phyloP scores from a whole-genome alignment of 2,113 vertebrate species.

The Thryonomys swinderianus region DNA sequence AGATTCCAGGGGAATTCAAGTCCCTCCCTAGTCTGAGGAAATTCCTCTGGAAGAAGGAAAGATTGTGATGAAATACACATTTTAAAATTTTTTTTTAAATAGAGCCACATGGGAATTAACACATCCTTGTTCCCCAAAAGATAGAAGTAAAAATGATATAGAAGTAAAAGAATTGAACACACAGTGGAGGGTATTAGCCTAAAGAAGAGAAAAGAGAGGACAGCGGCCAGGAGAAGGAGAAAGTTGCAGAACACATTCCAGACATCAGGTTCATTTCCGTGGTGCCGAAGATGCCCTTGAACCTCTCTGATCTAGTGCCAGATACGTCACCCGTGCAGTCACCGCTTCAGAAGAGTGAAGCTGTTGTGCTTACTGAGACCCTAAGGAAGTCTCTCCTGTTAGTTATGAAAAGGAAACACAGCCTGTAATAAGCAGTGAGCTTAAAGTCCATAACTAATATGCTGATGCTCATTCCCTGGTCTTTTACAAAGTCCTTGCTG shows the following conservation, averaged over 20 bases:
- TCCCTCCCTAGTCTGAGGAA: background rate
- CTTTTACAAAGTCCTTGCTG: background rate
- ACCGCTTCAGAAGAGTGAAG: background rate
- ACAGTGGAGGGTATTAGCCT: background rate
- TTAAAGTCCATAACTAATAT: background rate
- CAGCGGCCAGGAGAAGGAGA: background rate
- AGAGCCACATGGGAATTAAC: background rate
- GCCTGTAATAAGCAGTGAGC: background rate
- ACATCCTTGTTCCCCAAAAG: background rate
- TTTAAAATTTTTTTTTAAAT: conserved; percentile 4
- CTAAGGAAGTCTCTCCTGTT: background rate
- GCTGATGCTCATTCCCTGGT: background rate
- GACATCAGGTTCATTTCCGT: background rate
- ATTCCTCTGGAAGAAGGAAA: background rate
- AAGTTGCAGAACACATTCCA: background rate
- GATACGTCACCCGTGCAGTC: background rate
- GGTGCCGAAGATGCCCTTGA: background rate
- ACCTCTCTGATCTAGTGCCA: background rate
- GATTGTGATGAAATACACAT: background rate
- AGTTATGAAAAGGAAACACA: background rate
- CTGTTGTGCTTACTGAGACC: background rate
- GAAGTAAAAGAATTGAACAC: background rate
- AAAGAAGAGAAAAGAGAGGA: background rate
- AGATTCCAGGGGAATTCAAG: background rate
- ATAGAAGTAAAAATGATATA: background rate